Conservation (phyloP, 2,113 vertebrate species). For the Isurus oxyrinchus region DNA sequence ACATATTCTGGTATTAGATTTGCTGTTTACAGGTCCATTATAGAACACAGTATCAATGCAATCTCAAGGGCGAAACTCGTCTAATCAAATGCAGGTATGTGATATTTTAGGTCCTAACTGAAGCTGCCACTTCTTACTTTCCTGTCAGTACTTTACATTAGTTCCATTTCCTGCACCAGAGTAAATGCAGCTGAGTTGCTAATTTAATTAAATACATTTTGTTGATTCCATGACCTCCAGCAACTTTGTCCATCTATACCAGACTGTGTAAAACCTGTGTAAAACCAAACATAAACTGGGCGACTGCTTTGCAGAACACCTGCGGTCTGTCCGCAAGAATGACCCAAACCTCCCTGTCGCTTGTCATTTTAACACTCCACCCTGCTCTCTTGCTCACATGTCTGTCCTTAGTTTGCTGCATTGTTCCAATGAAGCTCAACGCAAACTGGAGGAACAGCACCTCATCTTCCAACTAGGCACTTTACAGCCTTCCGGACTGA, state of each 20-base stretch:
- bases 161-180: background rate
- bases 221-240: background rate
- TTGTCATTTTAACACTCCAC: no score
- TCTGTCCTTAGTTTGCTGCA: no score
- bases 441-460: no score
- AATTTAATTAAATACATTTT: background rate
- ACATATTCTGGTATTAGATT: no score
- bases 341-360: no score
- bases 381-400: no score
- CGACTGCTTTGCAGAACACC: no score
- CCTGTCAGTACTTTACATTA: background rate
- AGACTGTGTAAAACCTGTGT: background rate
- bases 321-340: no score
- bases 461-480: no score
- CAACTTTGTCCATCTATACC: background rate
- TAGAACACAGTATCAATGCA: background rate
- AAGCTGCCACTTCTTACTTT: background rate
- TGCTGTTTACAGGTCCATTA: background rate
- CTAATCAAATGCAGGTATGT: background rate
- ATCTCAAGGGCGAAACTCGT: background rate
- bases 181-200: background rate
- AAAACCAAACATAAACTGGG: no score
- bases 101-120: background rate
- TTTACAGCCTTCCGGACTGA: no score
- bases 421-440: no score